These are phyloP conservation scores for Triplophysa siluroides DNA, from an alignment of 2,113 vertebrate species.

Conservation along the genomic window DNA sequence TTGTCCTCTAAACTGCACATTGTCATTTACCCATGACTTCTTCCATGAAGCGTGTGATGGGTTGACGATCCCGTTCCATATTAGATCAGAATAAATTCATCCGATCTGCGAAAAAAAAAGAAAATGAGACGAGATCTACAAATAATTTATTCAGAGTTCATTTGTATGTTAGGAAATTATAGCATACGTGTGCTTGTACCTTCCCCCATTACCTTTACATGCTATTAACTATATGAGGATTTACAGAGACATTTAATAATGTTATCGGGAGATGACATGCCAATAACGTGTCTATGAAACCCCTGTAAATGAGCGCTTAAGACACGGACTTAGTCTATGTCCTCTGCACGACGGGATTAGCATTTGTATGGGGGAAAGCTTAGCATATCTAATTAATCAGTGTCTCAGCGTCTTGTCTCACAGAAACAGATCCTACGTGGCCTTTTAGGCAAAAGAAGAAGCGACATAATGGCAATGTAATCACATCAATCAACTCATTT, in stretches of 20 bases:
- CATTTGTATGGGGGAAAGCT: slow-evolving; percentile 36
- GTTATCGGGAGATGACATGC: slow-evolving; percentile 22
- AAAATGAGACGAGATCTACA: neutral
- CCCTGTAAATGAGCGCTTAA: slow-evolving; percentile 21
- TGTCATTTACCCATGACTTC: slow-evolving; percentile 39
- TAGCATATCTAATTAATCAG: slow-evolving; percentile 51
- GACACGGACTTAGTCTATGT: slow-evolving; percentile 34
- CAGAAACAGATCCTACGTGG: slow-evolving; percentile 47
- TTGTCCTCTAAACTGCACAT: slow-evolving; percentile 35
- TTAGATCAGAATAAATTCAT: neutral
- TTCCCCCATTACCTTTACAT: neutral
- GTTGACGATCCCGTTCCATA: slow-evolving; percentile 20
- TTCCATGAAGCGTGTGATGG: slow-evolving; percentile 10
- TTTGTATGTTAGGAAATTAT: neutral
- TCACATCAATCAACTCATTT: slow-evolving; percentile 53
- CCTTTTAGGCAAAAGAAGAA: slow-evolving; percentile 48
- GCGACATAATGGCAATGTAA: slow-evolving; percentile 47
- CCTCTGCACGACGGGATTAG: slow-evolving; percentile 39
- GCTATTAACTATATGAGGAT: slow-evolving; percentile 6
- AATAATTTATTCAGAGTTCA: neutral
- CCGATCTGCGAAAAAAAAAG: neutral
- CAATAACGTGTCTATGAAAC: slow-evolving; percentile 34
- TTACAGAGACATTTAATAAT: slow-evolving; percentile 21
- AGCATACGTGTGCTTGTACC: neutral
- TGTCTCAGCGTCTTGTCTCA: slow-evolving; percentile 43